A percentile compares a stretch with the other conserved stretches of the same genome.
These are phyloP conservation scores for Deroplatys truncata DNA, from an alignment of 2,888 invertebrate species.

Conservation along the genomic window DNA sequence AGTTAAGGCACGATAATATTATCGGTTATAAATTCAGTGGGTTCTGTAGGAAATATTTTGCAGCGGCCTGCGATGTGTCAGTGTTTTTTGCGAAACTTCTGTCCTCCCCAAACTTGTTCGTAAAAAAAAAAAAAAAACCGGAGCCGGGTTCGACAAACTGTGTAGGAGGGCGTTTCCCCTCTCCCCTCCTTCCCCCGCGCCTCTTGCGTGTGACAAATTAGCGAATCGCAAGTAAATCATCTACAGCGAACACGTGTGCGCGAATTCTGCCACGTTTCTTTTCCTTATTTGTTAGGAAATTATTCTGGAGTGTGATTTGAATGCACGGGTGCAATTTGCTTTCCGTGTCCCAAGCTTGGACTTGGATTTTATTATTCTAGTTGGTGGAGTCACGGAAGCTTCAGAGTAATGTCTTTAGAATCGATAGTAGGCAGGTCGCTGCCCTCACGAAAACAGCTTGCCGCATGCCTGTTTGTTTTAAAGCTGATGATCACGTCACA, in stretches of 20 bases:
- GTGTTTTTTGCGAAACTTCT: not conserved
- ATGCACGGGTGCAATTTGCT: not conserved
- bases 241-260: not conserved
- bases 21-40: too few relatives aligned
- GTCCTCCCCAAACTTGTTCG: not conserved
- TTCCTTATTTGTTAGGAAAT: not conserved
- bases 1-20: too few relatives aligned
- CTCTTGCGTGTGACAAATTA: not conserved
- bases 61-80: not conserved
- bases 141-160: not conserved
- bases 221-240: not conserved
- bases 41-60: not conserved
- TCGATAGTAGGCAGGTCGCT: constrained; percentile 10
- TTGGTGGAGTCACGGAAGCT: not conserved
- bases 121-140: not conserved
- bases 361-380: not conserved
- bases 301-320: not conserved
- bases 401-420: not conserved
- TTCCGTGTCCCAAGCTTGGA: not conserved
- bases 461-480: constrained; percentile 10
- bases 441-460: constrained; percentile 7
- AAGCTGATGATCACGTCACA: constrained; percentile 4
- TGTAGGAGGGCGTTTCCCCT: not conserved
- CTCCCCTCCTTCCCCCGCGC: not conserved
- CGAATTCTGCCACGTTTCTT: not conserved